phyloP scores from a whole-genome alignment of 2,113 vertebrate species.

The Formicarius rufipectus region DNA sequence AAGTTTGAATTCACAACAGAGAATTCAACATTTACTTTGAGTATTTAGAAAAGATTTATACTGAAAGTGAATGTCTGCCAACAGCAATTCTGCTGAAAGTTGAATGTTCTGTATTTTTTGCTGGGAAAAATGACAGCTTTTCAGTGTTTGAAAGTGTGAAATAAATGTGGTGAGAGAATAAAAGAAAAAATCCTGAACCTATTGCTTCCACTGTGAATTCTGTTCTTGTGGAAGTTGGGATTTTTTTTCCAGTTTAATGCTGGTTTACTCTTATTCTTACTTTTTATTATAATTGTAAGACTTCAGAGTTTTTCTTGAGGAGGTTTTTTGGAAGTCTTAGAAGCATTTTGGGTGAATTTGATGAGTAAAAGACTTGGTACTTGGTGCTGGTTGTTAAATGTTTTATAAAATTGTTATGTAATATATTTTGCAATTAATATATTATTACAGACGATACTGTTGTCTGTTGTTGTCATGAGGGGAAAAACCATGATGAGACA shows the following conservation, averaged over 20 bases:
- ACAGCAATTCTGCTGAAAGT: constrained; percentile 32
- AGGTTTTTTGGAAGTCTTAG: neutral
- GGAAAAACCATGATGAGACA: neutral
- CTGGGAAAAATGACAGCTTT: constrained; percentile 19
- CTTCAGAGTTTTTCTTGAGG: neutral
- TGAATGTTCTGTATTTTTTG: neutral
- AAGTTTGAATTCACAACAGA: constrained; percentile 56
- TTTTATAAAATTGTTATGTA: neutral
- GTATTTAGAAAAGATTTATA: constrained; percentile 48
- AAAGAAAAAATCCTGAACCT: neutral
- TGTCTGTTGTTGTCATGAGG: neutral
- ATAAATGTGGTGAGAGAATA: constrained; percentile 12
- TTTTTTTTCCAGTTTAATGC: neutral
- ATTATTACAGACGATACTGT: neutral
- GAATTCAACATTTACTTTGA: constrained; percentile 42
- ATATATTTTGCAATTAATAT: neutral
- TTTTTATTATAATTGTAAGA: neutral
- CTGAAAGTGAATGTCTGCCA: constrained; percentile 53
- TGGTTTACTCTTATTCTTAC: neutral
- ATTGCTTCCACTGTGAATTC: neutral
- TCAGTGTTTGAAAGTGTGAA: constrained; percentile 32
- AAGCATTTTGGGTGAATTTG: neutral
- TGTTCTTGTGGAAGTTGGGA: neutral
- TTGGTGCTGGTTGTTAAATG: neutral
- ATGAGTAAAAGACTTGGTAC: neutral